Conservation (phyloP, 2,113 vertebrate species). For the Elephas maximus region DNA sequence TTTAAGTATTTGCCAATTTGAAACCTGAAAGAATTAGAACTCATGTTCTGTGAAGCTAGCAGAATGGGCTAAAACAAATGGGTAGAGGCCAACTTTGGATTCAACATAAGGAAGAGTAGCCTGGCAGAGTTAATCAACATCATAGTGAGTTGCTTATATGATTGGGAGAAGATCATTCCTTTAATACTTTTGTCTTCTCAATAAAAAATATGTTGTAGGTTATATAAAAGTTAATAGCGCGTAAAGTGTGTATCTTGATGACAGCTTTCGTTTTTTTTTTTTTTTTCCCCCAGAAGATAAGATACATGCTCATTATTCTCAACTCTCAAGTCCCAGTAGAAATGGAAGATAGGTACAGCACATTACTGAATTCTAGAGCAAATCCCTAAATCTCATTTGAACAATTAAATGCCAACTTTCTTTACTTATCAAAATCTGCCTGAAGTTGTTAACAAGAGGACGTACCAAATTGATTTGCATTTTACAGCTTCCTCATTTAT, state of each 20-base stretch:
- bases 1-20: background rate
- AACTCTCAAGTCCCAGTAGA: background rate
- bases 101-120: background rate
- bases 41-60: background rate
- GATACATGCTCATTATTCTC: background rate
- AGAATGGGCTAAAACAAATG: background rate
- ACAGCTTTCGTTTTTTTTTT: background rate
- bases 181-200: constrained; percentile 47
- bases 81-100: background rate
- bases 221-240: constrained; percentile 16
- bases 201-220: constrained; percentile 6
- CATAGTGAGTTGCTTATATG: background rate
- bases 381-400: constrained; percentile 32
- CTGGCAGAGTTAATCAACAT: background rate
- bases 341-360: background rate
- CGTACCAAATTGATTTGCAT: background rate
- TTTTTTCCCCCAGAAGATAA: background rate
- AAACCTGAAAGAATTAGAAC: background rate
- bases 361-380: constrained; percentile 6
- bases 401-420: constrained; percentile 33
- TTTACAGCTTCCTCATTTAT: background rate
- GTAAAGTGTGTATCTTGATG: background rate
- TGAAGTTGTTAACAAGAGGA: constrained; percentile 5
- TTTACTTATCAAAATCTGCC: constrained; percentile 11
- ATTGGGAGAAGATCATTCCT: background rate